A percentile compares a stretch with the other conserved stretches of the same genome.
Conservation (phyloP, 2,888 invertebrate genomes). For the Coecobrya sp. region DNA sequence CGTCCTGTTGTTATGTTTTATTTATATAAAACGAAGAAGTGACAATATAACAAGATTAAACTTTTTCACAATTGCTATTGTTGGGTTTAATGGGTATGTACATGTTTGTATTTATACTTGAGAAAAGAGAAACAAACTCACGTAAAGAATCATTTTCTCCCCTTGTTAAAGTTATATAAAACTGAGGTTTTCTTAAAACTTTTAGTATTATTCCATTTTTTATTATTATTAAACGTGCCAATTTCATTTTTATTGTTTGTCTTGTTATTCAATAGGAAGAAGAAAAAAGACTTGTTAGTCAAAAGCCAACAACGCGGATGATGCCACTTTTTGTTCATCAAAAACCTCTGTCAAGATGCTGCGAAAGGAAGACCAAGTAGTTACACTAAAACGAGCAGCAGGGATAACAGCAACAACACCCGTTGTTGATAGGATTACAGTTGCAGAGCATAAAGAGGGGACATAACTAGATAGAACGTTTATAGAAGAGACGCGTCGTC, state of each 20-base stretch:
- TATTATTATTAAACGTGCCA: constrained; percentile 13
- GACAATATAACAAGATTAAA: constrained; percentile 40
- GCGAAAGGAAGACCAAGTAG: constrained; percentile 58
- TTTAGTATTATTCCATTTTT: not conserved
- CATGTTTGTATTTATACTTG: not conserved
- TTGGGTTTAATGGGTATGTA: not conserved
- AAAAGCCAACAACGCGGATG: constrained; percentile 14
- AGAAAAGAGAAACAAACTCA: not conserved
- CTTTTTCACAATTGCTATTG: not conserved
- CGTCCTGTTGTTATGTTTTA: constrained; percentile 6
- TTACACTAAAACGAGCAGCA: constrained; percentile 9
- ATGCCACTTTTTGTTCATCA: constrained; percentile 53
- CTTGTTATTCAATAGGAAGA: constrained; percentile 68
- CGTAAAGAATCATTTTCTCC: constrained; percentile 30
- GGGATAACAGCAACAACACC: constrained; percentile 47
- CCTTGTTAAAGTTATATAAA: constrained; percentile 35
- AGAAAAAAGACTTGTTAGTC: constrained; percentile 54
- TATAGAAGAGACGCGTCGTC: not conserved
- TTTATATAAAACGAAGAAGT: not conserved
- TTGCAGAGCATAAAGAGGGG: constrained; percentile 68
- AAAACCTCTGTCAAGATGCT: constrained; percentile 72
- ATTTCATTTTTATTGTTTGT: constrained; percentile 50
- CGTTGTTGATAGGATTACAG: constrained; percentile 54
- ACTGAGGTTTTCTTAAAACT: not conserved
- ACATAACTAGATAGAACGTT: constrained; percentile 57